Base-by-base conservation (phyloP, 2,797 vertebrate genomes). In the Dipus sagitta region DNA sequence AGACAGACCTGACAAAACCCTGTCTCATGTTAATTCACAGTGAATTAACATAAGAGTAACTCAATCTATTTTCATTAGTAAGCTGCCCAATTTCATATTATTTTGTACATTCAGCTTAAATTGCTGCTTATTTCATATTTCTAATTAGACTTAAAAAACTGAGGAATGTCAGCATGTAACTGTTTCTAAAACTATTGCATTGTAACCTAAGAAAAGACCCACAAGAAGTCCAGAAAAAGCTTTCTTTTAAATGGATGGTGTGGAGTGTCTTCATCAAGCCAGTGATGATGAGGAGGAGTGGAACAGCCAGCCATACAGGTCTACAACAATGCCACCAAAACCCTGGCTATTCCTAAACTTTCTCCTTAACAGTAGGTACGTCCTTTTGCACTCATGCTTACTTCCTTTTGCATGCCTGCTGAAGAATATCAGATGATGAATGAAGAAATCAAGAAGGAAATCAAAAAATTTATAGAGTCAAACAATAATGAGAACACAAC, bases 1-100 rank as follows among this genome's bases (percentile, higher is more conserved):
- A 17, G 21, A 68, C 77, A 87, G 70, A 60, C 8, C 23, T 86
- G 81, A 87, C 28, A 92, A 86, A 92, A 78, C 85, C 38, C 85
- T 42, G 13, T 64, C 17, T 58, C 54, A 58, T 15, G 17, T 58
- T 58, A 58, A 17, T 17, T 58, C 54, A 58, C 17, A 58, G 54
- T 58, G 54, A 58, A 58, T 58, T 58, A 88, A 32, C 15, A 47
- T 28, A 52, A 83, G 81, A 91, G 83, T 26, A 64, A 81, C 58
- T 77, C 54, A 77, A 34, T 38, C 10, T 10, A 60, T 82, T 60
- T 86, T 89, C 34, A 14, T 85, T 92, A 81, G 13, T 87, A 72
- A 90, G 8, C 8, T 77, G 5, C 85, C 8, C 76, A 84, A 67
- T 67, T 83, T 58, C 47, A 38, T 71, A 24, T 88, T 68, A 76